Percentiles rank a stretch among this genome's conserved stretches.
phyloP scores from a whole-genome alignment of 2,797 vertebrate species.

The Distichodus sexfasciatus region DNA sequence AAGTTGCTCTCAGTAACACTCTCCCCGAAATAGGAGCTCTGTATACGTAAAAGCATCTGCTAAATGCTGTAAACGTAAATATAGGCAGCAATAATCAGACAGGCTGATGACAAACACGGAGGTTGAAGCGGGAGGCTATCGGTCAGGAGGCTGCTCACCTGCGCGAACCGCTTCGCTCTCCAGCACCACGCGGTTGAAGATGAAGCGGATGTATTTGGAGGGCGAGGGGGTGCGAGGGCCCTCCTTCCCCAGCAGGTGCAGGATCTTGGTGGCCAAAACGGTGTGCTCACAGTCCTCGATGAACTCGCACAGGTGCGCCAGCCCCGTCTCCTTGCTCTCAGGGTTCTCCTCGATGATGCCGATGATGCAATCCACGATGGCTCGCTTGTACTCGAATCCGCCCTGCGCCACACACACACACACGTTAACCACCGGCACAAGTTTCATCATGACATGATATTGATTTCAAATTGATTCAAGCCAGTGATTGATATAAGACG shows the following conservation, averaged over 20 bases:
- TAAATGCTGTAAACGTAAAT: too few species aligned
- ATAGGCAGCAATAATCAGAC: too few species aligned
- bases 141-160: conserved; percentile 66
- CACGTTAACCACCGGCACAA: background rate
- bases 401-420: conserved; percentile 71
- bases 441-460: too few species aligned
- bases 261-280: conserved; percentile 94
- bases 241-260: conserved; percentile 94
- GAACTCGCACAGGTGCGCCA: conserved; percentile 97
- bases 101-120: too few species aligned
- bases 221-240: conserved; percentile 89
- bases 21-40: too few species aligned
- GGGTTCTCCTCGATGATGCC: conserved; percentile 96
- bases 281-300: conserved; percentile 99
- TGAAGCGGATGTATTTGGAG: conserved; percentile 98
- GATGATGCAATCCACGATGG: conserved; percentile 97
- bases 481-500: too few species aligned
- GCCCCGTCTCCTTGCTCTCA: conserved; percentile 92
- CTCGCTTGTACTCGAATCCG: conserved; percentile 97
- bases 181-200: conserved; percentile 96
- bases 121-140: too few species aligned
- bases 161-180: conserved; percentile 95
- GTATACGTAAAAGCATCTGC: too few species aligned
- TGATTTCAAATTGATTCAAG: too few species aligned
- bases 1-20: too few species aligned